Evolutionary conservation across 2,797 vertebrate genomes (phyloP), one percentile per base, ranked within the genome.

Genomic region (Tiaroga cobitis): DNA sequence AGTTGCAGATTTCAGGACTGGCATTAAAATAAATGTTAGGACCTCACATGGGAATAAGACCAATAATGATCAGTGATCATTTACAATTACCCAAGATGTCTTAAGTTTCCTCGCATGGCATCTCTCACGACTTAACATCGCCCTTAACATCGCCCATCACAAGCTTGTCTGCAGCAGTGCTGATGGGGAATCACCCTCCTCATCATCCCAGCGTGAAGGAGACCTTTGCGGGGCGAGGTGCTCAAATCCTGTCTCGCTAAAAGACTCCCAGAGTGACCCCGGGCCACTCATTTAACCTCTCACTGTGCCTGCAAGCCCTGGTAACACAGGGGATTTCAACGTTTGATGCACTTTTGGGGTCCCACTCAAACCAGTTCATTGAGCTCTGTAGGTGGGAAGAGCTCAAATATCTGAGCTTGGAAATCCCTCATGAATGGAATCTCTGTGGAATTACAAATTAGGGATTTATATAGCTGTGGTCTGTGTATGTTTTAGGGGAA

Each of bases 221-320:
- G 82, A 81, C 83, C 79, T 87, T 85, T 81, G 41, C 63, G 51
- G 82, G 78, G 78, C 34, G n/a, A 81, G 90, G 91, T 91, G 91
- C 90, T 91, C 93, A 94, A 94, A 94, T 94, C 93, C 93, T 89
- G 87, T 91, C 93, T 86, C 86, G 92, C 68, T 94, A 93, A 95
- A 95, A 87, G 92, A 94, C 93, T 94, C 93, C 90, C 85, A 86
- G 87, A 93, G 90, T 95, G 95, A 95, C 94, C 93, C 78, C 86
- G 92, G 93, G 94, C 93, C 92, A 94, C 93, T 94, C 93, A 95
- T 94, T 96, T 96, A 95, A 96, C 95, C 94, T 87, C 93, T 93
- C 92, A 92, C 92, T 93, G 93, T 91, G 92, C 92, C 88, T 87
- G 91, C 89, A 92, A 92, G 90, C 89, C 92, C 91, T 91, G 89